Percentiles rank a stretch among this genome's conserved stretches.
phyloP scores from a whole-genome alignment of 2,888 invertebrate genomes.

The Caenorhabditis sp. region DNA sequence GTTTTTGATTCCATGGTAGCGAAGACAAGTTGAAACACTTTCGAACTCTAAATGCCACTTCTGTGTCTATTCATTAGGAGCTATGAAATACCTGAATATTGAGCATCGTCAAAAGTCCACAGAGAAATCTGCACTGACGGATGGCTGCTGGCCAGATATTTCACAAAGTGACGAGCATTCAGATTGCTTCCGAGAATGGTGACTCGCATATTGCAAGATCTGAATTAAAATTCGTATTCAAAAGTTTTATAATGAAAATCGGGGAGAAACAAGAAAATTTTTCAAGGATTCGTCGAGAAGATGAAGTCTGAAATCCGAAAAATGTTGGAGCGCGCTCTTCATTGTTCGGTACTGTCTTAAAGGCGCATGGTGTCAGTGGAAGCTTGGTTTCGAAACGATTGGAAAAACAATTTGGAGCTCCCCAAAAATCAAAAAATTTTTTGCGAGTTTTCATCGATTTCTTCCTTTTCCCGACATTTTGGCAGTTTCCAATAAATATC shows the following conservation, averaged over 20 bases:
- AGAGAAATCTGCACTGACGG: conserved; percentile 53
- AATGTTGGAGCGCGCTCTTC: not conserved
- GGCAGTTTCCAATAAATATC: too few species aligned
- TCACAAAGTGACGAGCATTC: conserved; percentile 57
- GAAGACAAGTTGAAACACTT: conserved; percentile 26
- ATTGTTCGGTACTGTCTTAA: not conserved
- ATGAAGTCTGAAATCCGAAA: not conserved
- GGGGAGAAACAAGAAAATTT: too few species aligned
- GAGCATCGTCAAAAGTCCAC: conserved; percentile 49
- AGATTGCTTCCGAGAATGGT: conserved; percentile 60
- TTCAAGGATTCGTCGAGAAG: too few species aligned
- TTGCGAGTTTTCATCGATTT: not conserved
- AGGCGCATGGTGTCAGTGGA: not conserved
- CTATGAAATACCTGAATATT: conserved; percentile 17
- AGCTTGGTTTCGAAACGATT: not conserved
- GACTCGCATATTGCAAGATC: conserved; percentile 39
- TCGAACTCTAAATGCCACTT: conserved; percentile 46
- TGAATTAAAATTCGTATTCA: not conserved
- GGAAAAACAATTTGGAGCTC: too few species aligned
- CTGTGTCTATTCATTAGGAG: not conserved
- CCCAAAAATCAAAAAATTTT: too few species aligned
- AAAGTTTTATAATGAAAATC: too few species aligned
- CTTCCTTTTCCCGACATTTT: not conserved
- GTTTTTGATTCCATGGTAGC: conserved; percentile 52
- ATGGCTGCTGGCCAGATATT: conserved; percentile 36